Evolutionary conservation across 2,888 invertebrate species (phyloP), one percentile per base, ranked within the genome.

Genomic region (Erebia ligea): DNA sequence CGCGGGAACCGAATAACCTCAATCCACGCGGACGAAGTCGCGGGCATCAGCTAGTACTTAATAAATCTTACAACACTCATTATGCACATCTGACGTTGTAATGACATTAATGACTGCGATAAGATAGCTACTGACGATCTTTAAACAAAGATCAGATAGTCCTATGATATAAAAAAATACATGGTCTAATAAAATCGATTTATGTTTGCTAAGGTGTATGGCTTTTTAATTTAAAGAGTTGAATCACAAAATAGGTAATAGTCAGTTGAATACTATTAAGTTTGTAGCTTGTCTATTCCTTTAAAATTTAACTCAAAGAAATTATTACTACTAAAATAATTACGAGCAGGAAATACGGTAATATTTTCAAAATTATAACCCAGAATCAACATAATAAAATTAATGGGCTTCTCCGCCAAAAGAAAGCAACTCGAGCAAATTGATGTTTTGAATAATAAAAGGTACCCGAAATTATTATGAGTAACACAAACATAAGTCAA

Each of bases 401-500:
- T 81, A 81, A 82, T 80, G 76, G 77, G 81, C 79, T 77, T 73
- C 78, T 81, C 79, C 78, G 80, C 78, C 78, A 81, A 89, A 91
- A 88, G 90, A 91, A 90, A 88, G 86, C 85, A 83, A 84, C 82
- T 84, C 78, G 82, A 85, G 86, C 84, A 91, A 92, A 92, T 92
- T 90, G 87, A 91, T 91, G 90, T 92, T 93, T 90, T 92, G 91
- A 92, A 93, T 93, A 93, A 92, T 93, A 92, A 92, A 93, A 92
- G 89, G 84, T 86, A 84, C 87, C 82, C 84, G 78, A 75, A 90
- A 92, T 91, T 93, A 92, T 93, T 92, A 92, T 89, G 90, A 92
- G 87, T 86, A 89, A 88, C 84, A 90, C 91, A 92, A 93, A 92
- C 91, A 92, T 84, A 92, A 93, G 92, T 93, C 93, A 92, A 92